Evolutionary conservation across 2,888 invertebrate species (phyloP).

Genomic region (Erannis defoliaria): DNA sequence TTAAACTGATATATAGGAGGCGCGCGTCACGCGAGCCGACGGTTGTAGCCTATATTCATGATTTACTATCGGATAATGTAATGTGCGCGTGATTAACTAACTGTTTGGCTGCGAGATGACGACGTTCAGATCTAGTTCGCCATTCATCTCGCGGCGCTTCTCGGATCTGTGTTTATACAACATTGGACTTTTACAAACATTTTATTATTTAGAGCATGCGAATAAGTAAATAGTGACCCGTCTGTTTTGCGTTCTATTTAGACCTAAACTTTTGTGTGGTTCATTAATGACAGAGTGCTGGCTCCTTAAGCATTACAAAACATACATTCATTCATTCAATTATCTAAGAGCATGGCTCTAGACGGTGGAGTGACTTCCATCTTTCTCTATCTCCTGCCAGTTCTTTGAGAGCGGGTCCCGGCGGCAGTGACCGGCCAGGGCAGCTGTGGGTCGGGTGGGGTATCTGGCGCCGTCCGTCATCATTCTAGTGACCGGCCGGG

Average conservation of each 20-base stretch:
- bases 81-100: conserved; percentile 8
- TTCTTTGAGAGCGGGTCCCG: too few relatives aligned
- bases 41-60: conserved; percentile 16
- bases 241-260: not conserved
- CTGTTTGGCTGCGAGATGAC: conserved; percentile 18
- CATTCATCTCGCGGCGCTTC: conserved; percentile 26
- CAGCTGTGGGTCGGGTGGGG: not conserved
- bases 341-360: too few relatives aligned
- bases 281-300: too few relatives aligned
- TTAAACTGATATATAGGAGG: conserved; percentile 43
- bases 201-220: not conserved
- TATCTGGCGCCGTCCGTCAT: not conserved
- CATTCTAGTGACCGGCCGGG: too few relatives aligned
- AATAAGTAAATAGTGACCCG: not conserved
- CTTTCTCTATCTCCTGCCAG: too few relatives aligned
- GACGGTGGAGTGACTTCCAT: too few relatives aligned
- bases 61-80: not conserved
- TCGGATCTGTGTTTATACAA: not conserved
- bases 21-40: conserved; percentile 17
- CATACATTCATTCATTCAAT: too few relatives aligned
- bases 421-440: too few relatives aligned
- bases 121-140: conserved; percentile 12
- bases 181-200: not conserved
- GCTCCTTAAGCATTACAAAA: too few relatives aligned
- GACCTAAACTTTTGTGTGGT: not conserved